phyloP scores from a whole-genome alignment of 1,140 invertebrate species.

The Cydia amplana region DNA sequence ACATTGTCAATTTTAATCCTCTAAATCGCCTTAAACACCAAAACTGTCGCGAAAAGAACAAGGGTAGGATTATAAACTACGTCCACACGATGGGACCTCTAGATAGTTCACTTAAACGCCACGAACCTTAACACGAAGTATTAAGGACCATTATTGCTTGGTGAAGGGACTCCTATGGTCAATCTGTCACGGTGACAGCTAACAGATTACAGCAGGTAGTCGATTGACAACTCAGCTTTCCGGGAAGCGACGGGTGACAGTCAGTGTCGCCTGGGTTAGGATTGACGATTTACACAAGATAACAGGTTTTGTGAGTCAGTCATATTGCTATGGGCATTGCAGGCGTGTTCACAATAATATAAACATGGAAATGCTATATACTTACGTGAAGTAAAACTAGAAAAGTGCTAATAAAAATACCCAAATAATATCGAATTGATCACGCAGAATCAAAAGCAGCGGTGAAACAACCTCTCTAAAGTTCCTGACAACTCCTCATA shows the following conservation, averaged over 20 bases:
- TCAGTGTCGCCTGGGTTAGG: background rate
- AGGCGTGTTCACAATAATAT: background rate
- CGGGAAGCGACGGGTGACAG: constrained; percentile 13
- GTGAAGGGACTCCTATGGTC: background rate
- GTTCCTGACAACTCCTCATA: too few relatives aligned
- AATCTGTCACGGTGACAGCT: constrained; percentile 16
- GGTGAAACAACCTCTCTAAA: too few relatives aligned
- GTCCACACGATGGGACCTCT: background rate
- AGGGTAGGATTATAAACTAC: constrained; percentile 18
- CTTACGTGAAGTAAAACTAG: too few relatives aligned
- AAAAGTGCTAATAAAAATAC: too few relatives aligned
- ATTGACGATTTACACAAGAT: background rate
- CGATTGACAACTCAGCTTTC: constrained; percentile 15
- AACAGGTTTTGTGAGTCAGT: background rate
- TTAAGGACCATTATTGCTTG: background rate
- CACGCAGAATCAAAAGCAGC: too few relatives aligned
- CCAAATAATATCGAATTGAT: too few relatives aligned
- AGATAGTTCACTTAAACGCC: background rate
- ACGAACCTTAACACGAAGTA: background rate
- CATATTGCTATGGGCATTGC: background rate
- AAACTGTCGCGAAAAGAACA: constrained; percentile 20
- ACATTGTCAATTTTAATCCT: background rate
- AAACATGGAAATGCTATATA: background rate
- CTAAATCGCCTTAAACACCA: constrained; percentile 13
- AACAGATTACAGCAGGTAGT: constrained; percentile 12